These are phyloP conservation scores for Charadrius vociferus DNA, from an alignment of 2,113 vertebrate genomes.

Conservation along the genomic window DNA sequence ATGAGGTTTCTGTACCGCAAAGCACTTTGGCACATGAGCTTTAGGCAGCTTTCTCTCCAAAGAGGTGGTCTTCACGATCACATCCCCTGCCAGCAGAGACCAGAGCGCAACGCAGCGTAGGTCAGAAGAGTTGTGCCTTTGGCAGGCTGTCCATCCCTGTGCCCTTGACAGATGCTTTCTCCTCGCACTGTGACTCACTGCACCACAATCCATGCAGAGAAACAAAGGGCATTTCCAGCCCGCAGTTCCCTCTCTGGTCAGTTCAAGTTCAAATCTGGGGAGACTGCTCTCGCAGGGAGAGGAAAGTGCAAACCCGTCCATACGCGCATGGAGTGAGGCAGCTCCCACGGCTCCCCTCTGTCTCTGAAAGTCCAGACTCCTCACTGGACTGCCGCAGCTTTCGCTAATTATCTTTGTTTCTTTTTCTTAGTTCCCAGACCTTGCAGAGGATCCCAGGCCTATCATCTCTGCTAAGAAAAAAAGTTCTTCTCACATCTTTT, in stretches of 20 bases:
- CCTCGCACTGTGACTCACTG: not conserved
- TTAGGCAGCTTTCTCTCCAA: not conserved
- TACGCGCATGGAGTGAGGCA: rapidly evolving
- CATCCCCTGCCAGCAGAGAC: not conserved
- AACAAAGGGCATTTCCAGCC: not conserved
- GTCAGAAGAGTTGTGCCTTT: not conserved
- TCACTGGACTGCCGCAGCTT: not conserved
- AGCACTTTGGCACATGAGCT: not conserved
- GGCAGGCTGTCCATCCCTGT: not conserved
- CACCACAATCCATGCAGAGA: not conserved
- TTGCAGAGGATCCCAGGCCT: not conserved
- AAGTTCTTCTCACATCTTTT: not conserved
- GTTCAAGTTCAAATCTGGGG: not conserved
- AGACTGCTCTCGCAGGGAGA: not conserved
- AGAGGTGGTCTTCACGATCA: not conserved
- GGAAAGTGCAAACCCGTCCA: not conserved
- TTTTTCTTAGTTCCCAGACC: not conserved
- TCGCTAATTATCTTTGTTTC: not conserved
- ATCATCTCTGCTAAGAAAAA: not conserved
- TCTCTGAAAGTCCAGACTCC: not conserved
- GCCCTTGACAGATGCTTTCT: not conserved
- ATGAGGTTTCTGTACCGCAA: not conserved
- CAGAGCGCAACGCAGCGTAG: not conserved
- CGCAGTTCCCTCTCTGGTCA: rapidly evolving
- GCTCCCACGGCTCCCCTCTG: rapidly evolving